These are phyloP conservation scores for Hippocampus barbouri DNA, from an alignment of 2,113 vertebrate species.

Conservation along the genomic window DNA sequence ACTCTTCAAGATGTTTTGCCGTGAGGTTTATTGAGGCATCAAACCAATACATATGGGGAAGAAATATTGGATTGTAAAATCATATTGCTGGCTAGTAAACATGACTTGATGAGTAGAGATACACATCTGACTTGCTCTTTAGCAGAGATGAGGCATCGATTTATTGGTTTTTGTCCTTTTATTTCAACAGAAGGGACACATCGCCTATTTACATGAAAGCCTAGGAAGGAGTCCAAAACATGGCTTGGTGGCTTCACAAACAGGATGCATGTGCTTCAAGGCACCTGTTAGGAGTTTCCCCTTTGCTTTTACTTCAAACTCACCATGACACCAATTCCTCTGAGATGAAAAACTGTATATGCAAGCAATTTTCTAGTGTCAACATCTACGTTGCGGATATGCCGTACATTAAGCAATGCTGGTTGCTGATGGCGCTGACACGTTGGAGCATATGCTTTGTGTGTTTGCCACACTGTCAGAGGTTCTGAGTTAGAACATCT, in stretches of 20 bases:
- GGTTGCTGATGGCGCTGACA: too few relatives aligned
- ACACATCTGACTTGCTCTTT: neutral
- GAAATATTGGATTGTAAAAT: neutral
- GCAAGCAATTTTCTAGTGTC: too few relatives aligned
- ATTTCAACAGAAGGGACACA: neutral
- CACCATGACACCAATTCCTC: slow-evolving; percentile 6
- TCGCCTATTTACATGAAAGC: slow-evolving; percentile 3
- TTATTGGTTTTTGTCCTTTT: neutral
- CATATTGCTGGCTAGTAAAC: neutral
- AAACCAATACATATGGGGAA: neutral
- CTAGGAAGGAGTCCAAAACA: neutral
- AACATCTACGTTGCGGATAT: too few relatives aligned
- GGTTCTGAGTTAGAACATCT: too few relatives aligned
- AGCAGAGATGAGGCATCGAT: neutral
- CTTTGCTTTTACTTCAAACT: neutral
- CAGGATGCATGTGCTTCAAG: slow-evolving; percentile 6
- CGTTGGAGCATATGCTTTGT: too few relatives aligned
- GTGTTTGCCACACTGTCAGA: too few relatives aligned
- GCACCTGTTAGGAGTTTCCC: slow-evolving; percentile 15
- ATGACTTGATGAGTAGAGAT: neutral
- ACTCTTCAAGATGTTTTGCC: slow-evolving; percentile 1
- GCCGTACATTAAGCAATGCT: too few relatives aligned
- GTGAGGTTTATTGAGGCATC: neutral
- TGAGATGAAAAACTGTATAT: neutral
- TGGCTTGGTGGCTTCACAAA: neutral